These are phyloP conservation scores for Pristionchus entomophagus DNA, from an alignment of 2,888 invertebrate species.

Conservation along the genomic window DNA sequence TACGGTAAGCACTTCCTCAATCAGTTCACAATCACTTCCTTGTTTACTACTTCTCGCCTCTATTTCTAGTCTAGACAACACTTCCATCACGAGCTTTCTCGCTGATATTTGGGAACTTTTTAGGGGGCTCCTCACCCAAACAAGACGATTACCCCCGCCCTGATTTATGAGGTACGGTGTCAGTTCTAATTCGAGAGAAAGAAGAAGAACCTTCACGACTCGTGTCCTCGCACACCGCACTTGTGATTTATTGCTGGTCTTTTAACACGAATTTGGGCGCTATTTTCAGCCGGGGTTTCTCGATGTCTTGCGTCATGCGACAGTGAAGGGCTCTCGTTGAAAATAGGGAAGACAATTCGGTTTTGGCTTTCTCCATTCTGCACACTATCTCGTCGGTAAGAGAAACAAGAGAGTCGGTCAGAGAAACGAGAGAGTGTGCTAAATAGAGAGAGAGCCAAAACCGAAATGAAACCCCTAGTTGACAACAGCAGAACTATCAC, in stretches of 20 bases:
- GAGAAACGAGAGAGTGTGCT: too few species aligned
- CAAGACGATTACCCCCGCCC: not conserved
- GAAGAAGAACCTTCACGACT: too few species aligned
- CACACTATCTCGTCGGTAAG: too few species aligned
- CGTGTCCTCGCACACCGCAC: too few species aligned
- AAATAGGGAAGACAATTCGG: too few species aligned
- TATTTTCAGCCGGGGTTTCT: too few species aligned
- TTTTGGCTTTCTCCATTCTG: too few species aligned
- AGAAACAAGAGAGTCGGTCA: too few species aligned
- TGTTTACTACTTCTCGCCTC: not conserved
- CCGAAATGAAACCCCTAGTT: too few species aligned
- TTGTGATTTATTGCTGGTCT: not conserved
- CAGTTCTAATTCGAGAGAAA: not conserved
- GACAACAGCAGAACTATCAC: not conserved
- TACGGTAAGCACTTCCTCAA: too few species aligned
- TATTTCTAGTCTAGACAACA: not conserved
- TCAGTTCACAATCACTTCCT: not conserved
- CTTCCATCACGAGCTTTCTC: not conserved
- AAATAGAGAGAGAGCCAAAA: too few species aligned
- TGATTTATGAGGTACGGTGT: not conserved
- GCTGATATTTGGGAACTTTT: not conserved
- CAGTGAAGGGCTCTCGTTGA: not conserved
- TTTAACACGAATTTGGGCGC: not conserved
- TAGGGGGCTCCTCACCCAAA: not conserved
- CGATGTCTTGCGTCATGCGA: not conserved